Percentiles rank a stretch among this genome's conserved stretches.
These are phyloP conservation scores for Leptinotarsa peninsularis DNA, from an alignment of 2,888 invertebrate species.

Conservation along the genomic window DNA sequence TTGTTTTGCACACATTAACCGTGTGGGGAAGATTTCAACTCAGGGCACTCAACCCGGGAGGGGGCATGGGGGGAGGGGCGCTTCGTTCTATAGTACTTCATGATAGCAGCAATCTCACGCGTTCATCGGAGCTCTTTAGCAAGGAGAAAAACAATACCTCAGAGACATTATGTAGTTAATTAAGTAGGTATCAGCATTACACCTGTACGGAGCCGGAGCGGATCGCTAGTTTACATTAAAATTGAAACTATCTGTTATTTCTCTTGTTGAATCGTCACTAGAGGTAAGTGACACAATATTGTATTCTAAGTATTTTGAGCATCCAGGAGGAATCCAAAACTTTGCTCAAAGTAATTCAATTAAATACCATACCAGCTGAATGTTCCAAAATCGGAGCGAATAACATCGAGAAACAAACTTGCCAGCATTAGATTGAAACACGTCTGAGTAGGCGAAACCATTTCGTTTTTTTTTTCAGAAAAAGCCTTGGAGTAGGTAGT, in stretches of 20 bases:
- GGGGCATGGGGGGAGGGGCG: no score
- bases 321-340: background rate
- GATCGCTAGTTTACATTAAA: no score
- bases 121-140: no score
- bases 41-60: no score
- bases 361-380: background rate
- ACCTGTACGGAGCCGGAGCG: no score
- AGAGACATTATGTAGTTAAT: no score
- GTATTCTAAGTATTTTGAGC: background rate
- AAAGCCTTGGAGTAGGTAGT: background rate
- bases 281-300: background rate
- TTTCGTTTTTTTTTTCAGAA: background rate
- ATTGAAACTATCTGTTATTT: background rate
- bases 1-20: no score
- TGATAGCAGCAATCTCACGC: no score
- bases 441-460: background rate
- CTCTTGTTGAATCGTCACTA: background rate
- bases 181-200: no score
- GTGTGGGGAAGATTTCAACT: no score
- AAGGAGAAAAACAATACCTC: no score
- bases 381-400: conserved; percentile 3
- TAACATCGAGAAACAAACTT: background rate
- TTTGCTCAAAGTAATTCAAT: conserved; percentile 6
- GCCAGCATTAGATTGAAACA: background rate
- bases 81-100: no score